Conservation (phyloP, 2,888 invertebrate species). For the Apodemia mormo region DNA sequence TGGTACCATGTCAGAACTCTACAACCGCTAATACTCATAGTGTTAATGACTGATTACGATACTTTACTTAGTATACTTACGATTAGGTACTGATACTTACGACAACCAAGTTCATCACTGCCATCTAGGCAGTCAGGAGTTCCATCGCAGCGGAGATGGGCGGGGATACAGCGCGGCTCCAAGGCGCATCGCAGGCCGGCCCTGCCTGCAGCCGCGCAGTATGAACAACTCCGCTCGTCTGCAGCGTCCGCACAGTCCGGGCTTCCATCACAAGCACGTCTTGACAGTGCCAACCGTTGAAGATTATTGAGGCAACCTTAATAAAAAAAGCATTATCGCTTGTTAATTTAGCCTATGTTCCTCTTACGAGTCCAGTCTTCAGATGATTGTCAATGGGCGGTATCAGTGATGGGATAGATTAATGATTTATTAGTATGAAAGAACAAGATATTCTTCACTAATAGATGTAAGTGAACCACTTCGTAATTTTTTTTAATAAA, state of each 20-base stretch:
- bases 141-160: constrained; percentile 89
- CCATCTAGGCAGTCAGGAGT: constrained; percentile 92
- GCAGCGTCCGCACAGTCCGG: constrained; percentile 92
- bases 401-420: no score
- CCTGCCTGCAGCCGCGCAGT: constrained; percentile 86
- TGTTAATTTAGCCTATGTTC: no score
- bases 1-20: no score
- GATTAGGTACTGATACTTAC: constrained; percentile 80
- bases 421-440: no score
- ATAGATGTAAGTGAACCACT: no score
- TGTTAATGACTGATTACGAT: no score
- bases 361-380: no score
- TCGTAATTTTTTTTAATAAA: no score
- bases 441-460: no score
- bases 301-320: constrained; percentile 88
- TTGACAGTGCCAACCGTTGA: constrained; percentile 87
- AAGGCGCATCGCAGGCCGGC: constrained; percentile 89
- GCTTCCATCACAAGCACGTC: constrained; percentile 91
- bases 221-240: constrained; percentile 90
- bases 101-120: constrained; percentile 92
- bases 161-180: constrained; percentile 87
- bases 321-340: constrained; percentile 21
- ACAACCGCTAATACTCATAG: no score
- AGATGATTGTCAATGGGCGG: no score
- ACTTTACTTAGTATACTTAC: no score